Evolutionary conservation across 2,888 invertebrate genomes (phyloP).

Genomic region (Mythimna lalbum): DNA sequence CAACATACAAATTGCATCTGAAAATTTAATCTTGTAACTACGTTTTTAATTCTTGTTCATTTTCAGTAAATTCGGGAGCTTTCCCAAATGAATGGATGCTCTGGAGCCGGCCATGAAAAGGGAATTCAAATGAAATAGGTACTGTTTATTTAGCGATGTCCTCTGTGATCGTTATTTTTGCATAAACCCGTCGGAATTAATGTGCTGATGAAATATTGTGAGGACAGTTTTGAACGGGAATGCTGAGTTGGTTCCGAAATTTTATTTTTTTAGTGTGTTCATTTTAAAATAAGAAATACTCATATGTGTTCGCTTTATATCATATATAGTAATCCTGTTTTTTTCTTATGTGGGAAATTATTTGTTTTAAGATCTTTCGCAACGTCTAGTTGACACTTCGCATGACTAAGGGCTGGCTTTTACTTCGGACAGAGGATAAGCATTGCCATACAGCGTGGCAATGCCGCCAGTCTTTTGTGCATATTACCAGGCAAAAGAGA

Average conservation of each 20-base stretch:
- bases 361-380: too few relatives aligned
- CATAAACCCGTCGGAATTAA: slow-evolving; percentile 58
- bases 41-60: slow-evolving; percentile 43
- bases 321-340: too few relatives aligned
- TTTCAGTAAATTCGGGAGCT: slow-evolving; percentile 32
- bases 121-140: slow-evolving; percentile 61
- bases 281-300: neutral
- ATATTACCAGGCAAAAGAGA: too few relatives aligned
- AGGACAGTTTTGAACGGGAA: neutral
- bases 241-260: neutral
- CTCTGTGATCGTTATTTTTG: slow-evolving; percentile 63
- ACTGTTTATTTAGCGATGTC: slow-evolving; percentile 66
- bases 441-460: too few relatives aligned
- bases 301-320: too few relatives aligned
- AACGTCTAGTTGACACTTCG: too few relatives aligned
- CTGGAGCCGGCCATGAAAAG: slow-evolving; percentile 39
- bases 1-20: slow-evolving; percentile 45
- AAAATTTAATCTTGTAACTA: slow-evolving; percentile 54
- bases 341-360: too few relatives aligned
- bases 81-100: slow-evolving; percentile 29
- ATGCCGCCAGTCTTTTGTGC: too few relatives aligned
- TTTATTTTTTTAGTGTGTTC: neutral
- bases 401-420: too few relatives aligned
- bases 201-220: slow-evolving; percentile 9
- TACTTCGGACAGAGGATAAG: too few relatives aligned